Percentiles rank a stretch among this genome's conserved stretches.
phyloP scores from a whole-genome alignment of 2,888 invertebrate species.

The Drosophila pseudotalamancana region DNA sequence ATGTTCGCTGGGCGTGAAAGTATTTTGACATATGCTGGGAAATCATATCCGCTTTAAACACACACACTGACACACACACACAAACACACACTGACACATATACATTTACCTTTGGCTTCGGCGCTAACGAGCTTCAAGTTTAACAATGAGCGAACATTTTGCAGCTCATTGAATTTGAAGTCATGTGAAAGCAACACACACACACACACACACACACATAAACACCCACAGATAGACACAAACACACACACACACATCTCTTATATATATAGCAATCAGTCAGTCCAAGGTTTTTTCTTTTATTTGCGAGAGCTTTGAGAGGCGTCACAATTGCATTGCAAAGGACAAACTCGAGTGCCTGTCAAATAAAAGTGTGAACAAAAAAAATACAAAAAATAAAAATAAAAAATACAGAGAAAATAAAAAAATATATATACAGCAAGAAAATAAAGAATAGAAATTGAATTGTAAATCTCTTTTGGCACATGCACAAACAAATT shows the following conservation, averaged over 20 bases:
- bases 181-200: constrained; percentile 64
- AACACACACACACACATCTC: constrained; percentile 11
- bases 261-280: constrained; percentile 53
- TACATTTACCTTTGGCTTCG: constrained; percentile 37
- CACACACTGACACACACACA: constrained; percentile 18
- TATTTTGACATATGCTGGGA: constrained; percentile 60
- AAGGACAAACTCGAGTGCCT: constrained; percentile 38
- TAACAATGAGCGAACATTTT: constrained; percentile 76
- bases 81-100: not conserved
- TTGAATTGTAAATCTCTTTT: constrained; percentile 23
- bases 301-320: constrained; percentile 5
- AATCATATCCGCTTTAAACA: constrained; percentile 53
- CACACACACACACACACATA: constrained; percentile 17
- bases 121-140: constrained; percentile 73
- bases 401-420: not conserved
- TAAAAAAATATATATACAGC: not conserved
- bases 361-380: constrained; percentile 31
- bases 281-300: constrained; percentile 32
- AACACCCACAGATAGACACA: constrained; percentile 13
- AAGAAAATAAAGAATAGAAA: not conserved
- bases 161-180: constrained; percentile 79
- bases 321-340: constrained; percentile 50
- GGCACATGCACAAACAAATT: constrained; percentile 29
- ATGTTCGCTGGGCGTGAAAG: constrained; percentile 66
- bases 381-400: constrained; percentile 5